Evolutionary conservation across 2,797 vertebrate species (phyloP).

Genomic region (Smutsia gigantea): DNA sequence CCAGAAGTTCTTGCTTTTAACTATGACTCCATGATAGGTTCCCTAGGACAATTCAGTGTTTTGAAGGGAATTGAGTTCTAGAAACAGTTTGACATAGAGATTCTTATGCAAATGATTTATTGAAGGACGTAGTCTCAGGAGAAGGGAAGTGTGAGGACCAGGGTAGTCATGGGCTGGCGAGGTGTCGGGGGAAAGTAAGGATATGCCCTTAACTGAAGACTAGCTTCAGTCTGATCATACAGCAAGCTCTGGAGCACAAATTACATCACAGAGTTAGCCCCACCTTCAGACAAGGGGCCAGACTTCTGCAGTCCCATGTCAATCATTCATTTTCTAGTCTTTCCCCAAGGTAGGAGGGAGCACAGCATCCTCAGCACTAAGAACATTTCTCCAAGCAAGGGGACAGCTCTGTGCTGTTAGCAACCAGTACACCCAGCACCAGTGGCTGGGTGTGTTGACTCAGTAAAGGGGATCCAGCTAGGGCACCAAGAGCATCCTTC

Average conservation of each 20-base stretch:
- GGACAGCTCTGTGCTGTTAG: not conserved
- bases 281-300: not conserved
- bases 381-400: not conserved
- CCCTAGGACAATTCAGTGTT: not conserved
- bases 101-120: not conserved
- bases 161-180: not conserved
- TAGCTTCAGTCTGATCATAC: not conserved
- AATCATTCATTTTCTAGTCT: not conserved
- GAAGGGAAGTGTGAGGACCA: not conserved
- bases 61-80: not conserved
- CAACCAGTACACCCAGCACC: not conserved
- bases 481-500: not conserved
- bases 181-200: not conserved
- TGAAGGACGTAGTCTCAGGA: not conserved
- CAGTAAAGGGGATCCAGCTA: not conserved
- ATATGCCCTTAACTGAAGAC: not conserved
- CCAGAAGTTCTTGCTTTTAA: not conserved
- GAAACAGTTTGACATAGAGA: not conserved
- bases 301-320: not conserved
- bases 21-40: not conserved
- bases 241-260: rapidly evolving
- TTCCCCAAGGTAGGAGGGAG: not conserved
- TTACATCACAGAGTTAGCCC: not conserved
- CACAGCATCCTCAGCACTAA: not conserved
- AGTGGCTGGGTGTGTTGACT: not conserved